Percentiles rank a stretch among this genome's conserved stretches.
These are phyloP conservation scores for Penelope pileata DNA, from an alignment of 2,113 vertebrate genomes.

Conservation along the genomic window DNA sequence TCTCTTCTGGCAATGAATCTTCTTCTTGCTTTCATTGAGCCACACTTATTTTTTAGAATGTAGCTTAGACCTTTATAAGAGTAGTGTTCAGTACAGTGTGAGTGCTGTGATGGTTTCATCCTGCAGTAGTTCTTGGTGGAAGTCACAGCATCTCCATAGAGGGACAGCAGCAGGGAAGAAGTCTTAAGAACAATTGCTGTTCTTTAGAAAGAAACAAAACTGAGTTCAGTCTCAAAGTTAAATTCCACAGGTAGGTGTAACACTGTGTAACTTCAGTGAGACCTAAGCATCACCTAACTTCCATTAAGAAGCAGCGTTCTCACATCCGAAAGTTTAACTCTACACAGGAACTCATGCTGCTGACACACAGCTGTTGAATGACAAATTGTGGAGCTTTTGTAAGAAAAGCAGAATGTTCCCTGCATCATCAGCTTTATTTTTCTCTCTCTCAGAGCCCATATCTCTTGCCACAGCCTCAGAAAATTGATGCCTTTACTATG, in stretches of 20 bases:
- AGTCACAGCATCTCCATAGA: neutral
- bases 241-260: neutral
- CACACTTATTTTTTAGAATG: neutral
- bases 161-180: neutral
- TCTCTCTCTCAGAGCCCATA: neutral
- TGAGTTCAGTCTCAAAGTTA: neutral
- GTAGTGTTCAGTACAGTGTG: neutral
- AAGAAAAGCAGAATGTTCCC: neutral
- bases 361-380: neutral
- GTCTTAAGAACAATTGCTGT: no score
- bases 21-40: neutral
- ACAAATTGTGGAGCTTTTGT: neutral
- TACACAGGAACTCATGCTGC: neutral
- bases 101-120: neutral
- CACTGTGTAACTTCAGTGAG: neutral
- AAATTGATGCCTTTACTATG: neutral
- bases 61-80: neutral
- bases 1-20: neutral
- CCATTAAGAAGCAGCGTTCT: neutral
- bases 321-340: neutral
- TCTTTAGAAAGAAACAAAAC: neutral
- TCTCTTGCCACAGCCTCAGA: neutral
- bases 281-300: fast-evolving
- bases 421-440: neutral
- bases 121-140: neutral